These are phyloP conservation scores for Pharmacophagus antenor DNA, from an alignment of 2,888 invertebrate species.

Conservation along the genomic window DNA sequence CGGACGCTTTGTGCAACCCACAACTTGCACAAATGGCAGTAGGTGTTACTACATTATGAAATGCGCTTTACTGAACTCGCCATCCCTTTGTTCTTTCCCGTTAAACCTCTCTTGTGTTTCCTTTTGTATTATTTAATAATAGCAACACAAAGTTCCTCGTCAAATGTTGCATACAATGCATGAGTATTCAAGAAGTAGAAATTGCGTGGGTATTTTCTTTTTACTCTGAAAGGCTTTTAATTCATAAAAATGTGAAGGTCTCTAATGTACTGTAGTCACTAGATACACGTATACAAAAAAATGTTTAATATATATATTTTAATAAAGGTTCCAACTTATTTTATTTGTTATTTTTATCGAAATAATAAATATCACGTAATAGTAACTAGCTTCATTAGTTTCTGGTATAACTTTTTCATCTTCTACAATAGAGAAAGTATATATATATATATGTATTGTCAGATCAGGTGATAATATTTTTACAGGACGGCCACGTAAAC, in stretches of 20 bases:
- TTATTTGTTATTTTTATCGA: too few species aligned
- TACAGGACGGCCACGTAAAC: too few species aligned
- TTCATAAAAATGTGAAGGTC: background rate
- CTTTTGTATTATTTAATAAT: constrained; percentile 13
- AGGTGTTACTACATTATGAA: background rate
- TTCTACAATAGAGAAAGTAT: too few species aligned
- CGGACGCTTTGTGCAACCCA: constrained; percentile 10
- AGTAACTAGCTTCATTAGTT: too few species aligned
- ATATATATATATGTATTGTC: too few species aligned
- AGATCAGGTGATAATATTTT: too few species aligned
- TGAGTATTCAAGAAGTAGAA: background rate
- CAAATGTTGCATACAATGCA: constrained; percentile 2
- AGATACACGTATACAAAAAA: too few species aligned
- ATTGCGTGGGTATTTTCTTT: background rate
- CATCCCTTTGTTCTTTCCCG: constrained; percentile 25
- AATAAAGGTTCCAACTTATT: too few species aligned
- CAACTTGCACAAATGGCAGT: background rate
- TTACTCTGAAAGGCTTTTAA: background rate
- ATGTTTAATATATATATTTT: too few species aligned
- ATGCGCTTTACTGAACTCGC: constrained; percentile 5
- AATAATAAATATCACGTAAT: too few species aligned
- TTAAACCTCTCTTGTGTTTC: constrained; percentile 8
- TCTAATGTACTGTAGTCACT: background rate
- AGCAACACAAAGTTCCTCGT: constrained; percentile 5
- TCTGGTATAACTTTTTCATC: too few species aligned